Evolutionary conservation across 2,797 vertebrate species (phyloP), one percentile per base, ranked within the genome.

Genomic region (Coregonus sp.): DNA sequence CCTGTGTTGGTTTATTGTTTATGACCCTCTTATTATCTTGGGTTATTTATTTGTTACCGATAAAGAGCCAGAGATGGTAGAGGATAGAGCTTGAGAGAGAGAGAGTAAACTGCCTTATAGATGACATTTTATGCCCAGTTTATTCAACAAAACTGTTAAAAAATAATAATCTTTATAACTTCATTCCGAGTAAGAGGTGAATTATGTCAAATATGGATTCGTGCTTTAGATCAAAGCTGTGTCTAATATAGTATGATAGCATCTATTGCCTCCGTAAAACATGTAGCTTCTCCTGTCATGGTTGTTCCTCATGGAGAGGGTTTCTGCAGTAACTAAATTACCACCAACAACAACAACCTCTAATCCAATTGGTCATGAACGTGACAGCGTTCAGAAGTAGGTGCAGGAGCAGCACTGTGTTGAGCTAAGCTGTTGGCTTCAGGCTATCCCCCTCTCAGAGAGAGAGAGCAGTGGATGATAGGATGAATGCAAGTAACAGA

Each of bases 331-430:
- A 31, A 31, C 74, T 75, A 80, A 79, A 82, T 82, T 82, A 82
- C 74, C 78, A 76, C 18, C 82, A 80, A 77, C 72, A 75, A 81
- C 78, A 77, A 47, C 40, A 47, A 47, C 40, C 40, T 59, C 73
- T 80, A 85, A 85, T 83, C 79, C 77, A 74, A 78, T 83, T 80
- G 81, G 61, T 80, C 74, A 40, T 75, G 61, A 80, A 80, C 67
- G 71, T 70, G 40, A 47, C 40, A 47, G 40, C 40, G 40, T 47
- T 75, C 75, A 73, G 70, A 37, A 54, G 71, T 73, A 73, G 29
- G 72, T 74, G 33, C 33, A 47, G 65, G 63, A 51, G 80, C 68
- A 68, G 47, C 72, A 70, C 40, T 25, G 18, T 51, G 40, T 50
- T 20, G 4, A 51, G 69, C 69, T 12, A 11, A 14, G 69, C n/a